phyloP scores from a whole-genome alignment of 1,140 invertebrate genomes.

The Drosophila kohkoa region DNA sequence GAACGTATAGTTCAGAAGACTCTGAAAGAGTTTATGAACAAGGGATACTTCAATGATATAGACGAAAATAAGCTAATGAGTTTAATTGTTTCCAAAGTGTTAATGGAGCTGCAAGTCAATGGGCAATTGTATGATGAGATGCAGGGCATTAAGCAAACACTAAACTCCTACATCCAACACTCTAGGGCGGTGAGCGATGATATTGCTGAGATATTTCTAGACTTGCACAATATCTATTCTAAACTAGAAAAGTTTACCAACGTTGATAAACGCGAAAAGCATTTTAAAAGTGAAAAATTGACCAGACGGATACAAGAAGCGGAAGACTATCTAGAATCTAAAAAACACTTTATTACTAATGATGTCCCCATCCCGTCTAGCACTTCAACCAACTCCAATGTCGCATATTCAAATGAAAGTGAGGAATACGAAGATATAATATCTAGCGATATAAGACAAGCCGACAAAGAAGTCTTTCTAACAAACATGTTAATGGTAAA shows the following conservation, averaged over 20 bases:
- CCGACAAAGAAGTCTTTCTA: slow-evolving; percentile 21
- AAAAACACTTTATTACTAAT: slow-evolving; percentile 44
- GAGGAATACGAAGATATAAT: neutral
- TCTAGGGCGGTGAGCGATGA: slow-evolving; percentile 34
- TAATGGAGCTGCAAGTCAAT: slow-evolving; percentile 8
- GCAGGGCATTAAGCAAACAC: neutral
- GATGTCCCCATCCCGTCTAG: neutral
- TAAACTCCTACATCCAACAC: slow-evolving; percentile 21
- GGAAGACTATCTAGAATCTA: slow-evolving; percentile 18
- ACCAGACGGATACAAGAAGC: slow-evolving; percentile 26
- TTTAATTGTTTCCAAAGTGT: slow-evolving; percentile 47
- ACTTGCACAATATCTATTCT: slow-evolving; percentile 58
- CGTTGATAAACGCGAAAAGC: neutral
- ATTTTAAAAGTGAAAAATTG: slow-evolving; percentile 1
- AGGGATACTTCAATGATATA: neutral
- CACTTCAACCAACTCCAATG: neutral
- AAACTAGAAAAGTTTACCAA: slow-evolving; percentile 30
- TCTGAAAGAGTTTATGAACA: slow-evolving; percentile 21
- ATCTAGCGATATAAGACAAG: neutral
- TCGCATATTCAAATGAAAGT: neutral
- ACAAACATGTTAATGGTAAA: slow-evolving; percentile 38
- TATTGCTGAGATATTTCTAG: slow-evolving; percentile 55
- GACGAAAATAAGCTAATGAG: slow-evolving; percentile 15
- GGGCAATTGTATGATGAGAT: slow-evolving; percentile 27
- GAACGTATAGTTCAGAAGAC: slow-evolving; percentile 22